Percentiles rank a stretch among this genome's conserved stretches.
Evolutionary conservation across 2,888 invertebrate species (phyloP).

Genomic region (Craniophora ligustri): DNA sequence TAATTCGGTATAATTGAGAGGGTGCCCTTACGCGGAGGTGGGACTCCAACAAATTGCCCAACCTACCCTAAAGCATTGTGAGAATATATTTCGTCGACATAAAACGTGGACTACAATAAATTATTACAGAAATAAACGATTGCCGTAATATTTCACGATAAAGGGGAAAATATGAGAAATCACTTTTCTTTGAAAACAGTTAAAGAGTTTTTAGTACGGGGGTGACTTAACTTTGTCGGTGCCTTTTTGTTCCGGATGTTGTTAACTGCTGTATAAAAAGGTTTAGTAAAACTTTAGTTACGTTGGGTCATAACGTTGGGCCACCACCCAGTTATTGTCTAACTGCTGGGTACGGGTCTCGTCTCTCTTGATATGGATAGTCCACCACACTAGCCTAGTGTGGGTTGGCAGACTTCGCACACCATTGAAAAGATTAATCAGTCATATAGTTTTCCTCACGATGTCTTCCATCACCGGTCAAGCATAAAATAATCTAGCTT

Average conservation of each 20-base stretch:
- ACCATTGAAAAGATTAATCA: too few species aligned
- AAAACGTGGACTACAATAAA: slow-evolving; percentile 39
- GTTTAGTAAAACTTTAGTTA: not conserved
- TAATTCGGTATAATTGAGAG: slow-evolving; percentile 41
- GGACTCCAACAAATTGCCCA: slow-evolving; percentile 37
- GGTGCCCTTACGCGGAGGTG: slow-evolving; percentile 7
- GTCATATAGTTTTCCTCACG: too few species aligned
- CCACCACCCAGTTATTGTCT: too few species aligned
- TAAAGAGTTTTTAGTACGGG: slow-evolving; percentile 35
- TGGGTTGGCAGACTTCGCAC: too few species aligned
- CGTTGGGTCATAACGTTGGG: too few species aligned
- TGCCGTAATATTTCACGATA: slow-evolving; percentile 37
- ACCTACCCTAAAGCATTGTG: slow-evolving; percentile 10
- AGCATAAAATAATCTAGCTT: too few species aligned
- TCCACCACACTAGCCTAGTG: too few species aligned
- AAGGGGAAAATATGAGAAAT: slow-evolving; percentile 44
- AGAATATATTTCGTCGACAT: slow-evolving; percentile 30
- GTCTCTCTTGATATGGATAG: too few species aligned
- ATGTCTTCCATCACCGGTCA: too few species aligned
- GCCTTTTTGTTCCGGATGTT: not conserved
- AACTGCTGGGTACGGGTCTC: too few species aligned
- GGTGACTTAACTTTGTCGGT: slow-evolving; percentile 23
- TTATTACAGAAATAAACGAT: slow-evolving; percentile 45
- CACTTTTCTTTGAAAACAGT: slow-evolving; percentile 38
- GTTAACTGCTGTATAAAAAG: not conserved